These are phyloP conservation scores for Pseudochaenichthys georgianus DNA, from an alignment of 2,797 vertebrate genomes.

Conservation along the genomic window DNA sequence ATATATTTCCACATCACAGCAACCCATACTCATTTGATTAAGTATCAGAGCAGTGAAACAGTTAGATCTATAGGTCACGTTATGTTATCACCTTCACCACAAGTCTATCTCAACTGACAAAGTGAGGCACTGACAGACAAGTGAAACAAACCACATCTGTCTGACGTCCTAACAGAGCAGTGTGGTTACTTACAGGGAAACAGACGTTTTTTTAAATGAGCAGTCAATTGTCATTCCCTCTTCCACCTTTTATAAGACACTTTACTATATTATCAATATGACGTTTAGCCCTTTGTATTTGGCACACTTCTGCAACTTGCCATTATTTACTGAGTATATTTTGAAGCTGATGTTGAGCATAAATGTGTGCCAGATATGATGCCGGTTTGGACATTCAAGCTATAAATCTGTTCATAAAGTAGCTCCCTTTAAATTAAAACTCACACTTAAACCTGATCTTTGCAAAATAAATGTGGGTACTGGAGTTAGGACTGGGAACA, in stretches of 20 bases:
- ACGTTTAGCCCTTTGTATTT: background rate
- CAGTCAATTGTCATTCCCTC: background rate
- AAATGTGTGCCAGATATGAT: too few species aligned
- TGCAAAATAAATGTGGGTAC: background rate
- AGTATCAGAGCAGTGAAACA: too few species aligned
- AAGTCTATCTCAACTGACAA: constrained; percentile 7
- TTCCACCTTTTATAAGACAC: background rate
- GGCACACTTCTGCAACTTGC: background rate
- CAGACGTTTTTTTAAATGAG: background rate
- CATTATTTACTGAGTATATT: constrained; percentile 1
- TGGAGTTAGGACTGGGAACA: background rate
- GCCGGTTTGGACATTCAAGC: background rate
- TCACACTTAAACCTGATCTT: background rate
- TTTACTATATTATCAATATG: background rate
- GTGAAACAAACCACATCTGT: background rate
- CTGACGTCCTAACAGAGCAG: background rate
- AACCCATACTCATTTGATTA: too few species aligned
- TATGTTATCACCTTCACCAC: constrained; percentile 3
- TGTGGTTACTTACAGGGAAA: background rate
- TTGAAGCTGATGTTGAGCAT: background rate
- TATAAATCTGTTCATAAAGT: background rate
- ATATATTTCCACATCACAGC: too few species aligned
- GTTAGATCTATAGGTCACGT: too few species aligned
- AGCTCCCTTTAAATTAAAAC: background rate
- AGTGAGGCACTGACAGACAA: constrained; percentile 17